These are phyloP conservation scores for Drosophila miranda DNA, from an alignment of 1,140 invertebrate genomes.

Conservation along the genomic window DNA sequence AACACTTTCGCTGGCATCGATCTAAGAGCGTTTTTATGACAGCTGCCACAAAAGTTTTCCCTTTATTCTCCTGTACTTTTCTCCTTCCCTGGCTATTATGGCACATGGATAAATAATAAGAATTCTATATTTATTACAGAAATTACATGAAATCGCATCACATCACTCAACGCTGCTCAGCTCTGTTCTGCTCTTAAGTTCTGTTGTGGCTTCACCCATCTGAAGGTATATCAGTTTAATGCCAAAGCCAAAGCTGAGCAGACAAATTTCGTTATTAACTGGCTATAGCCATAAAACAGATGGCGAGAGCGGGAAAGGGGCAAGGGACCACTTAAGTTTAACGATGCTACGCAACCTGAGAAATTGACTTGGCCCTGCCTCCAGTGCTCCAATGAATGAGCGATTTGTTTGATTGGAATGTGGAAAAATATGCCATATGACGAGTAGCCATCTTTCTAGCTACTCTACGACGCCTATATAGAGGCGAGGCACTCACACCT, in stretches of 20 bases:
- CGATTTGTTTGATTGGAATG: constrained; percentile 23
- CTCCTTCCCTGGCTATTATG: background rate
- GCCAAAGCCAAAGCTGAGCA: constrained; percentile 47
- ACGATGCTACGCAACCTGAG: constrained; percentile 43
- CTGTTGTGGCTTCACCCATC: constrained; percentile 27
- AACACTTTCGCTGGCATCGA: constrained; percentile 28
- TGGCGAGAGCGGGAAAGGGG: background rate
- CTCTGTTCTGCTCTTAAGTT: constrained; percentile 10
- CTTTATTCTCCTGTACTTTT: background rate
- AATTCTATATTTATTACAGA: constrained; percentile 47
- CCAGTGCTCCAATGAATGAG: constrained; percentile 33
- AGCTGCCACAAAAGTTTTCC: constrained; percentile 11
- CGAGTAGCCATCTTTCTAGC: constrained; percentile 45
- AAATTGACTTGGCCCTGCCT: constrained; percentile 29
- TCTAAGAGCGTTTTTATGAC: constrained; percentile 16
- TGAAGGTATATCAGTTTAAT: constrained; percentile 19
- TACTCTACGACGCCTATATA: constrained; percentile 7
- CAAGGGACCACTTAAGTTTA: constrained; percentile 57
- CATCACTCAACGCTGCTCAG: constrained; percentile 24
- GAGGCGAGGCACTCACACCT: background rate
- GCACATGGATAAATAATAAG: constrained; percentile 24
- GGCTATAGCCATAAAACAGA: constrained; percentile 52
- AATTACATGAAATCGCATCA: constrained; percentile 40
- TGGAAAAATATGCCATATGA: background rate
- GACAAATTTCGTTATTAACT: constrained; percentile 75